Percentiles rank a stretch among this genome's conserved stretches.
These are phyloP conservation scores for Eristalinus sepulchralis DNA, from an alignment of 2,888 invertebrate genomes.

Conservation along the genomic window DNA sequence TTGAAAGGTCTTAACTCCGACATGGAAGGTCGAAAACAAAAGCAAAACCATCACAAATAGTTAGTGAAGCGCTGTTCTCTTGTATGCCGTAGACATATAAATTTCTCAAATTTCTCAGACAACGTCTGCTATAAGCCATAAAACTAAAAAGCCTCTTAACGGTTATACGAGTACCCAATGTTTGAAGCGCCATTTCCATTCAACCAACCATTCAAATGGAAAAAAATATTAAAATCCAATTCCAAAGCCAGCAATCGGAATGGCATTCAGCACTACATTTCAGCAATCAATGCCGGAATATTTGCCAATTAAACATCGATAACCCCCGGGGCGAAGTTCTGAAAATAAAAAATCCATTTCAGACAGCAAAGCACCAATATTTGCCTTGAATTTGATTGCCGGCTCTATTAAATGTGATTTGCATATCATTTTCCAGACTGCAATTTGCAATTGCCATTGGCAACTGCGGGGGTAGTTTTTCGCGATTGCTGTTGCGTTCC, in stretches of 20 bases:
- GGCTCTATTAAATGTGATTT: constrained; percentile 15
- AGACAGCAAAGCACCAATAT: not conserved
- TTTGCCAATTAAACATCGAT: not conserved
- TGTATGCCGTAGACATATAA: too few species aligned
- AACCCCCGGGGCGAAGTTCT: not conserved
- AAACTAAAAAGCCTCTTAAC: too few species aligned
- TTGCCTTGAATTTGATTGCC: constrained; percentile 25
- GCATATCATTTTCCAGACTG: constrained; percentile 26
- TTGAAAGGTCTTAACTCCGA: too few species aligned
- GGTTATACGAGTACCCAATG: too few species aligned
- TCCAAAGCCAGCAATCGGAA: not conserved
- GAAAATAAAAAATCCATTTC: not conserved
- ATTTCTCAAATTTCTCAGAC: too few species aligned
- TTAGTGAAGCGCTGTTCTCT: too few species aligned
- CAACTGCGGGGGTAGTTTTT: not conserved
- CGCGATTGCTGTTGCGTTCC: not conserved
- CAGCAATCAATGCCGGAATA: not conserved
- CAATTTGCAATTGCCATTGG: constrained; percentile 23
- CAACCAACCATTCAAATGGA: too few species aligned
- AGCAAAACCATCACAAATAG: too few species aligned
- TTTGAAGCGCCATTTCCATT: too few species aligned
- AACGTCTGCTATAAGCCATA: too few species aligned
- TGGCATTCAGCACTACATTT: not conserved
- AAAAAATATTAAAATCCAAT: too few species aligned
- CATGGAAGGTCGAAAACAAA: too few species aligned